These are phyloP conservation scores for Rotaria macrura DNA, from an alignment of 2,888 invertebrate species.

Conservation along the genomic window DNA sequence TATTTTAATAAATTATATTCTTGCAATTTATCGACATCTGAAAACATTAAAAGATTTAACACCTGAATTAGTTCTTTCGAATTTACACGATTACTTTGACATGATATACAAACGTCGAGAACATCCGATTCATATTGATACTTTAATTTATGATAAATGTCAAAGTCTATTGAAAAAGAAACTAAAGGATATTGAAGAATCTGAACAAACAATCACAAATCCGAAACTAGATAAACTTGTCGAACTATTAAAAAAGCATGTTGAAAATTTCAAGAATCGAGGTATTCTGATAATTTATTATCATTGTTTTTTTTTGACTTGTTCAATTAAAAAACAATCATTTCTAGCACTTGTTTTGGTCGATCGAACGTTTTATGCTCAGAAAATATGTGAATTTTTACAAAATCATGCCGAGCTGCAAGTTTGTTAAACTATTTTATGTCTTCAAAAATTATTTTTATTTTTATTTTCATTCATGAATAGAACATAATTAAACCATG, in stretches of 20 bases:
- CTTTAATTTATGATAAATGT: background rate
- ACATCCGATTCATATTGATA: background rate
- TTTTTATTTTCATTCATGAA: background rate
- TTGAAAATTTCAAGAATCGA: background rate
- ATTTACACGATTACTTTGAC: background rate
- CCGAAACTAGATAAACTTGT: background rate
- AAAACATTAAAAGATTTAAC: background rate
- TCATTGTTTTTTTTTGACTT: too few species aligned
- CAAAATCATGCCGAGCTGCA: background rate
- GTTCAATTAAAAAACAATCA: too few species aligned
- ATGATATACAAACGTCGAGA: background rate
- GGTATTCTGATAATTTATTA: too few species aligned
- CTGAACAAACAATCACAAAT: background rate
- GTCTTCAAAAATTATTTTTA: too few species aligned
- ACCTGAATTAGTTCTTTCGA: background rate
- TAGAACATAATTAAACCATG: background rate
- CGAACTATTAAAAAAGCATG: background rate
- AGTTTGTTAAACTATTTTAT: background rate
- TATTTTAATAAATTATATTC: background rate
- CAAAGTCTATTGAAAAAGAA: background rate
- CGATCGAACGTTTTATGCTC: background rate
- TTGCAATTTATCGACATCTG: background rate
- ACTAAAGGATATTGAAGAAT: background rate
- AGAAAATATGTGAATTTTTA: conserved; percentile 3
- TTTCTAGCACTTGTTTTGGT: background rate